Conservation (phyloP, 2,888 invertebrate genomes). For the Apamea anceps region DNA sequence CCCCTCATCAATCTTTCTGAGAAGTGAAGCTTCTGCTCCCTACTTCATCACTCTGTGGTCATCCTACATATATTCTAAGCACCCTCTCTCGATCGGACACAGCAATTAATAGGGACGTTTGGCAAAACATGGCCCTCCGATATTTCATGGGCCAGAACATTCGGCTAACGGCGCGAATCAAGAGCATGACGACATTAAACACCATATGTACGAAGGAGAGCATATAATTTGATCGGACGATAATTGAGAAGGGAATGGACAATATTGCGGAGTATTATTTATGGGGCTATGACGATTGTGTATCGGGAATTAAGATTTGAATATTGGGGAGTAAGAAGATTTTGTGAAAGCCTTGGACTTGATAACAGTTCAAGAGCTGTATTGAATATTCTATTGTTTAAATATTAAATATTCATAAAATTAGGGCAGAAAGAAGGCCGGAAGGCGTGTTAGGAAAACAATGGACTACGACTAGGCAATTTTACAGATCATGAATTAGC, state of each 20-base stretch:
- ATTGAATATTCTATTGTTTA: neutral
- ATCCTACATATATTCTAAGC: constrained; percentile 56
- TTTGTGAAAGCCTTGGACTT: neutral
- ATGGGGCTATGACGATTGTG: constrained; percentile 26
- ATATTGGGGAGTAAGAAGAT: neutral
- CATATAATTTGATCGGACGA: constrained; percentile 63
- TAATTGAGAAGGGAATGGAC: constrained; percentile 50
- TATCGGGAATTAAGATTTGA: constrained; percentile 13
- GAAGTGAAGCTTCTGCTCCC: constrained; percentile 41
- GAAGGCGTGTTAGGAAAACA: neutral
- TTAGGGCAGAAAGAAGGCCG: neutral
- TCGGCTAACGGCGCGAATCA: constrained; percentile 62
- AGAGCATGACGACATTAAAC: constrained; percentile 64
- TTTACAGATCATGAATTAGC: constrained; percentile 13
- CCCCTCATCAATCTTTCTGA: constrained; percentile 6
- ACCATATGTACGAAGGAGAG: constrained; percentile 62
- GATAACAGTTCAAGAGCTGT: neutral
- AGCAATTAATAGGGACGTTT: constrained; percentile 70
- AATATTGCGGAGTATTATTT: constrained; percentile 45
- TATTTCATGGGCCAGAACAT: constrained; percentile 73
- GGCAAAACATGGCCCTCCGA: constrained; percentile 70
- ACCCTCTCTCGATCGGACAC: constrained; percentile 56
- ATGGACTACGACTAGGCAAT: neutral
- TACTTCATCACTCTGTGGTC: constrained; percentile 27
- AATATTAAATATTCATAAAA: neutral